Conservation (phyloP, 1,140 invertebrate genomes). For the Eriosoma lanigerum region DNA sequence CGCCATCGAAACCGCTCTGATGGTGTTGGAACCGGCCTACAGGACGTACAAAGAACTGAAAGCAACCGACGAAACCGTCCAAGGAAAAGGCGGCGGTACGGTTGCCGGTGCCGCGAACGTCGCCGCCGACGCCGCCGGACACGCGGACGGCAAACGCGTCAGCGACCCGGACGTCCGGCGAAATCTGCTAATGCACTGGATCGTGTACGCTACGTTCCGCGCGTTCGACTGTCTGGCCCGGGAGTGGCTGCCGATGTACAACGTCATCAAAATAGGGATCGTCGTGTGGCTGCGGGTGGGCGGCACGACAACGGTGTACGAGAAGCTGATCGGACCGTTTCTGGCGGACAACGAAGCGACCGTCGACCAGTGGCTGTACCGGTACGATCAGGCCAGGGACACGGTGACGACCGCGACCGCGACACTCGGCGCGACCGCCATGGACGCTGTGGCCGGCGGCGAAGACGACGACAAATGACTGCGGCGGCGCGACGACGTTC, state of each 20-base stretch:
- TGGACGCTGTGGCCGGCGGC: no score
- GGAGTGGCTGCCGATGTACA: not conserved
- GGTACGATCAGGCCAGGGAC: not conserved
- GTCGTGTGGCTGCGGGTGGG: not conserved
- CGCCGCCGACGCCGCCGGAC: no score
- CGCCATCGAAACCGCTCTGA: not conserved
- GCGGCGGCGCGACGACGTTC: no score
- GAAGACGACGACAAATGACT: no score
- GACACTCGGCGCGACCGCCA: not conserved
- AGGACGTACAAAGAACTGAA: not conserved
- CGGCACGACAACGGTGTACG: not conserved
- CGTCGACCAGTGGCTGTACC: not conserved
- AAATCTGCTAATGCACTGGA: not conserved
- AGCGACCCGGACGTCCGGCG: not conserved
- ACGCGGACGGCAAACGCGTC: not conserved
- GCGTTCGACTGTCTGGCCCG: not conserved
- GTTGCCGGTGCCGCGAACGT: no score
- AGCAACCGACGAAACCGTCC: not conserved
- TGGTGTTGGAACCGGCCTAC: slow-evolving; percentile 5
- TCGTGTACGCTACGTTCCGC: not conserved
- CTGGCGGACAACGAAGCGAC: not conserved
- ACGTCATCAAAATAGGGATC: no score
- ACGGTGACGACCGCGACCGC: not conserved
- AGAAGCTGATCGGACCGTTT: not conserved
- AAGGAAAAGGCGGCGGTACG: not conserved